A percentile compares a stretch with the other conserved stretches of the same genome.
Evolutionary conservation across 2,113 vertebrate species (phyloP).

Genomic region (Castor canadensis): DNA sequence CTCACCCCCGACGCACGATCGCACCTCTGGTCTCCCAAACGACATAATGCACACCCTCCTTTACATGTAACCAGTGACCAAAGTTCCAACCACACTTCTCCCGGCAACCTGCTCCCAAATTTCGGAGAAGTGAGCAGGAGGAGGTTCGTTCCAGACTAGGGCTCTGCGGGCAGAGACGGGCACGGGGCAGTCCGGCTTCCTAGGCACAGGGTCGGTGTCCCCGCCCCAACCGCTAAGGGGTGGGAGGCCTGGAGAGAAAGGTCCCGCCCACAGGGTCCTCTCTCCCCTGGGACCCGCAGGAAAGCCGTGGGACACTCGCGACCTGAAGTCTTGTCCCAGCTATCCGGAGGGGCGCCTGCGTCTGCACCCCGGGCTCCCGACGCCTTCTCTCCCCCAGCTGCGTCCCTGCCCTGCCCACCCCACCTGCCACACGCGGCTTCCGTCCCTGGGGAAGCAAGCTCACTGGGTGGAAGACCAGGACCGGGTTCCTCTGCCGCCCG

Average conservation of each 20-base stretch:
- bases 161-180: neutral
- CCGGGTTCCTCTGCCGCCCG: neutral
- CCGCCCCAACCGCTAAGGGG: neutral
- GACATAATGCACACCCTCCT: neutral
- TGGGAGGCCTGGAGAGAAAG: neutral
- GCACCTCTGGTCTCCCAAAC: neutral
- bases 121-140: neutral
- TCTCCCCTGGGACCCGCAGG: fast-evolving
- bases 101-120: neutral
- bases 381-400: neutral
- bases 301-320: neutral
- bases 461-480: neutral
- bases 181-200: neutral
- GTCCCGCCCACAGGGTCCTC: neutral
- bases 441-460: neutral
- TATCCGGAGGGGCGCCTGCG: neutral
- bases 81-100: slow-evolving; percentile 47
- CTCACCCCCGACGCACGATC: fast-evolving
- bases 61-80: neutral
- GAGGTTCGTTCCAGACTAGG: neutral
- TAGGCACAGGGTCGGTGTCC: neutral
- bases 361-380: neutral
- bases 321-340: neutral
- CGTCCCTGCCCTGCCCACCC: neutral
- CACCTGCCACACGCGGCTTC: neutral